Percentiles rank a stretch among this genome's conserved stretches.
Conservation (phyloP, 2,888 invertebrate species). For the Drosophila testacea region DNA sequence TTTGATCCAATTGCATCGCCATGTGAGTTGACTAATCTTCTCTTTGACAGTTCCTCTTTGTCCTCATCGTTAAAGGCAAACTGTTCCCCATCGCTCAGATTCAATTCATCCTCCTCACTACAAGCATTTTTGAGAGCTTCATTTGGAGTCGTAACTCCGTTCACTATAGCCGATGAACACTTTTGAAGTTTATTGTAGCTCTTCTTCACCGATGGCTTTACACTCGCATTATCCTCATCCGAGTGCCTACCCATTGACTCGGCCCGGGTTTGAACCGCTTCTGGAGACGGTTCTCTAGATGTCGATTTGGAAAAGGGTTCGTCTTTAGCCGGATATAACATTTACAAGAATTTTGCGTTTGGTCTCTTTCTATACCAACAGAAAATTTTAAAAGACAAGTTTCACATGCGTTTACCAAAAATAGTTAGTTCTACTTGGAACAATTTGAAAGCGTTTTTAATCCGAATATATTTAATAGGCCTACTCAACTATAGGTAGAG, state of each 20-base stretch:
- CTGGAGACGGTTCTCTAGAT: conserved; percentile 11
- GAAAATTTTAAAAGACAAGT: conserved; percentile 44
- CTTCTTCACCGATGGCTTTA: conserved; percentile 11
- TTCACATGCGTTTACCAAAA: conserved; percentile 72
- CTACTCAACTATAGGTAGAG: conserved; percentile 44
- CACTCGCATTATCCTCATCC: conserved; percentile 35
- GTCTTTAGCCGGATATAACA: conserved; percentile 36
- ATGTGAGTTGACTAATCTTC: background rate
- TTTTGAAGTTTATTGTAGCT: conserved; percentile 37
- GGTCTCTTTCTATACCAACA: conserved; percentile 14
- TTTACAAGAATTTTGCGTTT: conserved; percentile 62
- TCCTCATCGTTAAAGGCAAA: conserved; percentile 26
- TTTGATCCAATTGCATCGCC: conserved; percentile 60
- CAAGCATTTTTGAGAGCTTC: background rate
- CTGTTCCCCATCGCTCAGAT: conserved; percentile 33
- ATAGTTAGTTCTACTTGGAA: conserved; percentile 39
- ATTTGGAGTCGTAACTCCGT: conserved; percentile 17
- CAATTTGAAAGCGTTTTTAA: conserved; percentile 32
- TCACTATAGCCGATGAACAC: conserved; percentile 31
- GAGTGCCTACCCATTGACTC: conserved; percentile 62
- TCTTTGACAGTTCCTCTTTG: conserved; percentile 4
- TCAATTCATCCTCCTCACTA: conserved; percentile 14
- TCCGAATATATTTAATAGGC: conserved; percentile 35
- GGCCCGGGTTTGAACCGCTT: conserved; percentile 9
- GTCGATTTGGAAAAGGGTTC: conserved; percentile 12